Base-by-base conservation (phyloP, 2,888 invertebrate species). In the Griposia aprilina region DNA sequence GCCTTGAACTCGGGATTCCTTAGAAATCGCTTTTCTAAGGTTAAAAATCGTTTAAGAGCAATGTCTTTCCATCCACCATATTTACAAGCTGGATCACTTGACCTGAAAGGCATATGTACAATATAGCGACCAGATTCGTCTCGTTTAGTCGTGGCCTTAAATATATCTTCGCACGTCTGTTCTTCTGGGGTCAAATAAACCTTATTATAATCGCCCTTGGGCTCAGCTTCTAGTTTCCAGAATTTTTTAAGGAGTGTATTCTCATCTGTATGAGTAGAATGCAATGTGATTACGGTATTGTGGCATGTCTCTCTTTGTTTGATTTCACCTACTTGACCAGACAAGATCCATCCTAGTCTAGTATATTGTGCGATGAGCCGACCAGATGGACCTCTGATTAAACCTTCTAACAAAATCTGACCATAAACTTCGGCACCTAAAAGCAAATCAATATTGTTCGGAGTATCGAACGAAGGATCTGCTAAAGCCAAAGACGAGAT, bases 401-500 rank as follows among this genome's bases (percentile, higher is more conserved):
- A 63, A 36, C 62, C 62, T 36, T 36, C 62, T 62, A 36, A 36
- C 11, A 62, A 62, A 36, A 62, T 36, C 36, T 62, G 36, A 36
- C 36, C 30, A 65, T 65, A 65, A 45, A 65, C 45, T 65, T 65
- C 45, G n/a, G 62, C 62, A 41, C 63, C 62, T 36, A 66, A 48
- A 36, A 71, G 71, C 60, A 71, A 60, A 71, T 71, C 71, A 26
- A 66, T 48, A 26, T 48, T 65, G 55, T 74, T 75, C 41, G 74
- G 74, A n/a, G n/a, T 75, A 62, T 68, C 74, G 52, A 68, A 68
- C 62, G 62, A 63, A 36, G 62, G 62, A 63, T 74, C 67, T 50
- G 67, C 74, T 67, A 74, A 74, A 59, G 20, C 74, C 67, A 74
- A 68, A 68, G 74, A 67, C 67, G 74, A 67, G 7, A 67, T 74